Conservation (phyloP, 2,888 invertebrate genomes). For the Troilus luridus region DNA sequence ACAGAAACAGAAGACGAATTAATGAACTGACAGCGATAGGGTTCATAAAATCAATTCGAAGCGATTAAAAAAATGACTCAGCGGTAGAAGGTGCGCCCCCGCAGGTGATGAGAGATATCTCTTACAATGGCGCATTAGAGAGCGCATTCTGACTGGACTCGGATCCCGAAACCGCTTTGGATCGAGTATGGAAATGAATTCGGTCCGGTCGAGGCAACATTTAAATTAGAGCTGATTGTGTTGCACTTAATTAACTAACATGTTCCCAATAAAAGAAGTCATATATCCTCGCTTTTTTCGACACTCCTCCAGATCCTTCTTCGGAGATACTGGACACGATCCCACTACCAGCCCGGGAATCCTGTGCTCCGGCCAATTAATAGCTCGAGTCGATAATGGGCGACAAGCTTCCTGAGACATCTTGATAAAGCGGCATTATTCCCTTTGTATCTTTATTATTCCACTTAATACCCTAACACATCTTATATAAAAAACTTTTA, state of each 20-base stretch:
- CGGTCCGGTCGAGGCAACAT: not conserved
- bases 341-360: not conserved
- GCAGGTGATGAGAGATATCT: not conserved
- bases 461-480: not conserved
- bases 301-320: not conserved
- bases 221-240: slow-evolving; percentile 39
- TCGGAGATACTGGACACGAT: not conserved
- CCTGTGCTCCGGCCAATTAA: not conserved
- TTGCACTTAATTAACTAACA: slow-evolving; percentile 45
- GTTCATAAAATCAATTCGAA: slow-evolving; percentile 23
- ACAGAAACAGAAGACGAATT: not conserved
- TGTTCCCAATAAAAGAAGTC: slow-evolving; percentile 44
- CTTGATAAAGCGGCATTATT: not conserved
- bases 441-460: slow-evolving; percentile 2
- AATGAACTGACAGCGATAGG: not conserved
- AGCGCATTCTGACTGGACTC: too few species aligned
- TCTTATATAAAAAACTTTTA: not conserved
- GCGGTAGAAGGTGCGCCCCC: not conserved
- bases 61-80: slow-evolving; percentile 32
- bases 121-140: slow-evolving; percentile 3
- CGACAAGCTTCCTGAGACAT: not conserved
- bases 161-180: not conserved
- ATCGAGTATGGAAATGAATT: slow-evolving; percentile 15
- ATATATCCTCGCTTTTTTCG: slow-evolving; percentile 7
- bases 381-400: slow-evolving; percentile 3